Evolutionary conservation across 2,797 vertebrate genomes (phyloP), one percentile per base, ranked within the genome.

Genomic region (Huso huso): DNA sequence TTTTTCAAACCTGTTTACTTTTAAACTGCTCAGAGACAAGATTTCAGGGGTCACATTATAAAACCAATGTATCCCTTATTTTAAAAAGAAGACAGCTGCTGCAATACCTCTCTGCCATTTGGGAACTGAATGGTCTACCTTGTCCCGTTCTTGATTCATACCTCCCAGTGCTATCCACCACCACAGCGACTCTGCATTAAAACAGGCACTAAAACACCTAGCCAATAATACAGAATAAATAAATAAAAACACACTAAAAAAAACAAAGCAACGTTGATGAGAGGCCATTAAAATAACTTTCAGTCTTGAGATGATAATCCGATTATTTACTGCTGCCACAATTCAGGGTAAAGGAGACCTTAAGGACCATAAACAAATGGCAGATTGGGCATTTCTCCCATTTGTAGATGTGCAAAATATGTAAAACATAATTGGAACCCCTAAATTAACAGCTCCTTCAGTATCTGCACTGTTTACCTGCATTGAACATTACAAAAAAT

Each of bases 291-390:
- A 13, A 9, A 50, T 12, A 57, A 23, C 68, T 69, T 69, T 65
- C 62, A 63, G 71, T 66, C 72, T 67, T 75, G 70, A 71, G 48
- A 65, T 72, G 77, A 77, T 80, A 81, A 79, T 74, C 68, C 70
- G 82, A 77, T 81, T 76, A 76, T 66, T 64, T 70, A 63, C 69
- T 52, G 64, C 70, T 70, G 73, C 50, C 67, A 78, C 11, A 70
- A 53, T 77, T 67, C 67, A 63, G 37, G 64, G 50, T 69, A 9
- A 66, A 67, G 68, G 52, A 69, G 63, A 72, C 65, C 66, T 59
- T 48, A 48, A 61, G 64, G 10, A 48, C 49, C 48, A 66, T 37
- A 37, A 0, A 37, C 23, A 37, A 37, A 37, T 18, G 15, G 15
- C 15, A 18, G 15, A 18, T 18, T 37, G 2, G 23, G 23, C 23